phyloP scores from a whole-genome alignment of 2,113 vertebrate species.

The Aphyosemion australe region DNA sequence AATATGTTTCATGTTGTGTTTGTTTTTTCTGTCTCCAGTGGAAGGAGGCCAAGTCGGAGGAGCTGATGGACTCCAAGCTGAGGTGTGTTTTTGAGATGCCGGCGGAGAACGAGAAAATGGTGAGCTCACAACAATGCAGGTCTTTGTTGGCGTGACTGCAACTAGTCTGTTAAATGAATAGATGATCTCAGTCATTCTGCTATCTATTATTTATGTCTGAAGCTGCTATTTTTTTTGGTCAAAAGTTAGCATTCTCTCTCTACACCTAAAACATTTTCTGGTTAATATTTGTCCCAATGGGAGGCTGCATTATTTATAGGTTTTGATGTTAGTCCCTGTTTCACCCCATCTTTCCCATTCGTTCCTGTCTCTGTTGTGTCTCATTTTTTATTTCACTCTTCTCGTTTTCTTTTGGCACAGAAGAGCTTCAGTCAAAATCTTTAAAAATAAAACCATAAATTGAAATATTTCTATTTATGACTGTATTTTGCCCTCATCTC shows the following conservation, averaged over 20 bases:
- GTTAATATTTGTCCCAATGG: too few relatives aligned
- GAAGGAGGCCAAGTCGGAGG: slow-evolving; percentile 98
- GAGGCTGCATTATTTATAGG: too few relatives aligned
- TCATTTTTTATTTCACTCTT: too few relatives aligned
- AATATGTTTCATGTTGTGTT: neutral
- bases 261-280: too few relatives aligned
- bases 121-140: slow-evolving; percentile 67
- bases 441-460: too few relatives aligned
- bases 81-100: slow-evolving; percentile 98
- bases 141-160: neutral
- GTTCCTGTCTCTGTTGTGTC: too few relatives aligned
- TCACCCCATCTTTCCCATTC: too few relatives aligned
- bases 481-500: slow-evolving; percentile 7
- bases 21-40: slow-evolving; percentile 80
- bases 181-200: neutral
- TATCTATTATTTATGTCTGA: neutral
- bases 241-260: too few relatives aligned
- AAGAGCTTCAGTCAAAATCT: too few relatives aligned
- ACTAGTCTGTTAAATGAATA: neutral
- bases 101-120: slow-evolving; percentile 93
- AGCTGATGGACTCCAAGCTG: slow-evolving; percentile 99
- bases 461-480: too few relatives aligned
- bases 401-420: neutral
- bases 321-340: too few relatives aligned
- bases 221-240: too few relatives aligned